Evolutionary conservation across 2,797 vertebrate genomes (phyloP).

Genomic region (Pyrocephalus nanus): DNA sequence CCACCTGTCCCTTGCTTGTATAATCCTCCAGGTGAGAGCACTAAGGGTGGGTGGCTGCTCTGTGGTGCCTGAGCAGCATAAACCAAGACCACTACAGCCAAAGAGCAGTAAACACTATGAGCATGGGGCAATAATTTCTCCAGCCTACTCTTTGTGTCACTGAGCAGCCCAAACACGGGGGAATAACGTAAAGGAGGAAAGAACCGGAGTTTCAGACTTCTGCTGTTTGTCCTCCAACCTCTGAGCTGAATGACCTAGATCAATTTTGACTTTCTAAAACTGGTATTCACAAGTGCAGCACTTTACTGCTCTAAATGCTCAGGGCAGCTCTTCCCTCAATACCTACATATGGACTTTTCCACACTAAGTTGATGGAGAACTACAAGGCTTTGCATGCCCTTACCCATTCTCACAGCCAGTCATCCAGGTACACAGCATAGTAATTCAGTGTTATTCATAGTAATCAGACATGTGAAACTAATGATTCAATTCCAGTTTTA

Average conservation of each 20-base stretch:
- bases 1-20: neutral
- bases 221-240: neutral
- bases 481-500: neutral
- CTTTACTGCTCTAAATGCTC: neutral
- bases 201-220: neutral
- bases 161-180: neutral
- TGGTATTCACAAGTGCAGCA: neutral
- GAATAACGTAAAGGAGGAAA: neutral
- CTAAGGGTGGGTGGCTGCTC: neutral
- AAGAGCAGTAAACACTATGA: neutral
- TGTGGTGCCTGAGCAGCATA: neutral
- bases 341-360: neutral
- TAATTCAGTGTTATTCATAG: neutral
- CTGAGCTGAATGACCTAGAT: neutral
- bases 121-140: neutral
- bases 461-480: neutral
- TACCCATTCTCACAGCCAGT: neutral
- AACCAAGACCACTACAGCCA: neutral
- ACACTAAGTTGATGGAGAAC: neutral
- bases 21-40: neutral
- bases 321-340: neutral
- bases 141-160: neutral
- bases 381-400: neutral
- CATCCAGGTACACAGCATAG: neutral
- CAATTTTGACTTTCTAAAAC: neutral